These are phyloP conservation scores for Tapirus indicus DNA, from an alignment of 2,797 vertebrate genomes.

Conservation along the genomic window DNA sequence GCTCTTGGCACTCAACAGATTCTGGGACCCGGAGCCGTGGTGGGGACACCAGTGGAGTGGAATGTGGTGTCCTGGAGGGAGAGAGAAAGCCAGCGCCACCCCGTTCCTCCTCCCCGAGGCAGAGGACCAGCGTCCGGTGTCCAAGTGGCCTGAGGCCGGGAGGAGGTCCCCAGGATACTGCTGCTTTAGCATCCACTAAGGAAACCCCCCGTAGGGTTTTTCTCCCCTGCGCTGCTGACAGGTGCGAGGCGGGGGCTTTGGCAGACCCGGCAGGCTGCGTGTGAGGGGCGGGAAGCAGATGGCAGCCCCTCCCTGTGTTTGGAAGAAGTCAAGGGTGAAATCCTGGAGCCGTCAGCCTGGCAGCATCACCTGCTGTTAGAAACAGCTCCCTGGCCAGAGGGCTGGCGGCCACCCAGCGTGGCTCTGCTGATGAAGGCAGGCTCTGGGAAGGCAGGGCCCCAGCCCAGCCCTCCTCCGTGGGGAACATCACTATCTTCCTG, in stretches of 20 bases:
- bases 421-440: conserved; percentile 43
- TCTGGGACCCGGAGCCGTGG: neutral
- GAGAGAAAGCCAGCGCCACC: neutral
- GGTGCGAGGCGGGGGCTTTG: conserved; percentile 31
- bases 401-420: conserved; percentile 3
- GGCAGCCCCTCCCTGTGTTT: conserved; percentile 62
- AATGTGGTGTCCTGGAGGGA: neutral
- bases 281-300: conserved; percentile 69
- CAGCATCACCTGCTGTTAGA: conserved; percentile 55
- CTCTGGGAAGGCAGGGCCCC: neutral
- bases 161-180: neutral
- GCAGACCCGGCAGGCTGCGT: neutral
- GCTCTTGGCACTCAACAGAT: neutral
- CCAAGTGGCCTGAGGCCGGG: neutral
- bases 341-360: conserved; percentile 51
- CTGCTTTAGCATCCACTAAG: neutral
- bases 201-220: neutral
- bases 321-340: conserved; percentile 71
- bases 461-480: neutral
- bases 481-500: neutral
- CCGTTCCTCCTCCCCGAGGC: neutral
- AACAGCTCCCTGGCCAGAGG: neutral
- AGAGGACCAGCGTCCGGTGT: neutral
- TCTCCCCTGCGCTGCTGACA: neutral
- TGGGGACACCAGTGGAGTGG: neutral